A percentile compares a stretch with the other conserved stretches of the same genome.
phyloP scores from a whole-genome alignment of 2,113 vertebrate genomes.

The Hippocampus guttulatus region DNA sequence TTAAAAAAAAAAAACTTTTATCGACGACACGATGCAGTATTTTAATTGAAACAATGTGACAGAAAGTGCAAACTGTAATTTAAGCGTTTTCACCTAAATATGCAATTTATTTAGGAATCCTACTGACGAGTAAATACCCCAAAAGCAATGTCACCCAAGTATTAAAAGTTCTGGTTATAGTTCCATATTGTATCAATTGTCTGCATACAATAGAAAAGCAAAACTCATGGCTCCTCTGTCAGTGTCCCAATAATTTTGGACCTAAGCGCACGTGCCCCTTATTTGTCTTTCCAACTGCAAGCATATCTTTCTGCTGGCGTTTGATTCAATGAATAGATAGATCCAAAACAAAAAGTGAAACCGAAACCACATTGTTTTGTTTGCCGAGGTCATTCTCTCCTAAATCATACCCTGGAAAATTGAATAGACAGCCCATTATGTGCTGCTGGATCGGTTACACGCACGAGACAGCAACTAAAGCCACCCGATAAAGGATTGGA shows the following conservation, averaged over 20 bases:
- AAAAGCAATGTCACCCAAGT: background rate
- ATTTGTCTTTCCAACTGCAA: constrained; percentile 6
- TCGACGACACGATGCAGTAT: background rate
- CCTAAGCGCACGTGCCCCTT: background rate
- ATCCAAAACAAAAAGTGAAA: constrained; percentile 42
- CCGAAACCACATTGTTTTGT: constrained; percentile 56
- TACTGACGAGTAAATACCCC: background rate
- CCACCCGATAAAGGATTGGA: constrained; percentile 63
- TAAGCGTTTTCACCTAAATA: background rate
- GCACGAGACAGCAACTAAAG: constrained; percentile 65
- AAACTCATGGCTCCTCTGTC: background rate
- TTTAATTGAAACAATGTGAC: background rate
- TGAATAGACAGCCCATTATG: constrained; percentile 62
- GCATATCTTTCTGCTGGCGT: background rate
- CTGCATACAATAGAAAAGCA: background rate
- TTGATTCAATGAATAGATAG: background rate
- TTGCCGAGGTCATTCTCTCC: constrained; percentile 61
- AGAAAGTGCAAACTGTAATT: background rate
- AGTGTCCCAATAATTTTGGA: background rate
- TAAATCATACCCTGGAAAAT: constrained; percentile 67
- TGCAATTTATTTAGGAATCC: background rate
- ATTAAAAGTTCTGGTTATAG: background rate
- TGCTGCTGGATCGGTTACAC: constrained; percentile 66
- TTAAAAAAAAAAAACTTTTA: background rate
- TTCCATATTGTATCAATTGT: background rate